Evolutionary conservation across 2,888 invertebrate species (phyloP), one percentile per base, ranked within the genome.

Genomic region (Drosophila borborema): DNA sequence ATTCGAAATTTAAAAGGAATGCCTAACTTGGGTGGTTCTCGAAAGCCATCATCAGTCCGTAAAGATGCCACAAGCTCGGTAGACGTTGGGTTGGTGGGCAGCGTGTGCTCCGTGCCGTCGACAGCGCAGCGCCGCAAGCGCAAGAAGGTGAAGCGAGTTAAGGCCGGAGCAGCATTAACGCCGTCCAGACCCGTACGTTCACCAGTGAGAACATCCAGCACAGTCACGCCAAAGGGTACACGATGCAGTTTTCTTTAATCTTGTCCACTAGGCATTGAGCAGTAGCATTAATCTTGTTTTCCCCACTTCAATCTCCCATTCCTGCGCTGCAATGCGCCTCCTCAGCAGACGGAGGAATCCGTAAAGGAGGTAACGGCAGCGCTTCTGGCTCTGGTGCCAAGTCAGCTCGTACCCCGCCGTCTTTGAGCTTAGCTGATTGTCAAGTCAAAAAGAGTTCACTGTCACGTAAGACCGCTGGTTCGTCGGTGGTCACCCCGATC

Each of bases 201-300:
- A 16, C 4, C 65, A 2, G 8, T 38, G 10, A 49, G 18, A 10
- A 38, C 41, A 45, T 65, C 16, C 38, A 58, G 28, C 46, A 3
- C 46, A 46, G 23, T 62, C 5, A 14, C 53, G 20, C 45, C 66
- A 41, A 68, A 59, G 61, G 67, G 70, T 67, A 68, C 45, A 66
- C n/a, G 20, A 51, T 18, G 67, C 18, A 55, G 36, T 16, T 41
- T 51, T 28, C 6, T 28, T 28, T 34, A 5, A 18, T 12, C n/a
- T 43, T 54, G 43, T 43, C n/a, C n/a, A 9, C 38, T 62, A 63
- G 64, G 48, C 66, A 66, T 54, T 65, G 62, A 49, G 49, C 66
- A 38, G 49, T 40, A 48, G 69, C 70, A 78, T 63, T 72, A 64
- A 82, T 71, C 34, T 69, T 62, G 48, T 67, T 77, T 60, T 59